Evolutionary conservation across 2,797 vertebrate species (phyloP), one percentile per base, ranked within the genome.

Genomic region (Gallinago stenura): DNA sequence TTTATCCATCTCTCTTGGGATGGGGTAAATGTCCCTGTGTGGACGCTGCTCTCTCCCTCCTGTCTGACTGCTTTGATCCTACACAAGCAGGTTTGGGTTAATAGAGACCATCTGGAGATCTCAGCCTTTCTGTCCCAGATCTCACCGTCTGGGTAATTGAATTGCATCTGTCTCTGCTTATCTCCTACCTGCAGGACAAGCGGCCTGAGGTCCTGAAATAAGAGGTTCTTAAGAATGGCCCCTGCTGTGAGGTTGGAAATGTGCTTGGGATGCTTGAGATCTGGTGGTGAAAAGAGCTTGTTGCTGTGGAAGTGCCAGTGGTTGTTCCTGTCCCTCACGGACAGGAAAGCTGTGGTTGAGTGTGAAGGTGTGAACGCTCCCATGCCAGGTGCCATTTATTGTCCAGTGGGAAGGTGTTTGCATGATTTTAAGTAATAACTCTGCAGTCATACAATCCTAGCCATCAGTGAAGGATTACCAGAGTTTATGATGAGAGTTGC

Each of bases 61-160:
- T 62, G 8, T 62, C 78, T 88, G 73, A 33, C 35, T 92, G 77
- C 77, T 95, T 88, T 93, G 76, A 75, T 91, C 72, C 16, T 80
- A 8, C 28, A 0, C 7, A 50, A 57, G 16, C 57, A 71, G 61
- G 64, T 88, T 75, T 89, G 66, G 61, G 50, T 83, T 95, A 93
- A 78, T 51, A 71, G 33, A 64, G 28, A 81, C 76, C 85, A 93
- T 60, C 64, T 93, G 85, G 53, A 64, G 25, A 35, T 83, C 60
- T 77, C 71, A 28, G 73, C 25, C 72, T 82, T 82, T 70, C 35
- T 76, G 51, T 66, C 54, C 57, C 14, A 8, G 15, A 21, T 73
- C 25, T 89, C 43, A 72, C 53, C 6, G 5, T 58, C 77, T 92
- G 75, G 53, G 17, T 81, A 57, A 82, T 6, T 31, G 45, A 41